Percentiles rank a stretch among this genome's conserved stretches.
phyloP scores from a whole-genome alignment of 2,888 invertebrate genomes.

The Oxystoma pomonae region DNA sequence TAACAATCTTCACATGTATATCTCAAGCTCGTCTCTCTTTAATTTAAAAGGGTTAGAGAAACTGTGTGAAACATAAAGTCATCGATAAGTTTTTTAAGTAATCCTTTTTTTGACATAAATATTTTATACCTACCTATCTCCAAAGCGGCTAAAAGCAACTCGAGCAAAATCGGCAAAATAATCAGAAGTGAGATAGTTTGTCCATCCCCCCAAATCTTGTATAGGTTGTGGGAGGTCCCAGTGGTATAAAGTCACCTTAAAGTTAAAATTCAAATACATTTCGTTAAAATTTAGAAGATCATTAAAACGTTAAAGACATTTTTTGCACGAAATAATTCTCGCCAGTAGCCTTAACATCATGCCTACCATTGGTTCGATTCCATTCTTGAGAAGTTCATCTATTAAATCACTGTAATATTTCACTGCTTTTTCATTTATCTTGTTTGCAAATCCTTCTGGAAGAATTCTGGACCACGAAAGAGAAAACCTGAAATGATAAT shows the following conservation, averaged over 20 bases:
- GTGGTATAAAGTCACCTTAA: constrained; percentile 27
- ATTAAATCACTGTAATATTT: constrained; percentile 74
- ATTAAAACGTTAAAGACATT: neutral
- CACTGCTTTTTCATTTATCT: constrained; percentile 66
- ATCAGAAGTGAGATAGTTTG: constrained; percentile 58
- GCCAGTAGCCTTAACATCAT: neutral
- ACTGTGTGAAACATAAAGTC: too few species aligned
- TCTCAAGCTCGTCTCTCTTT: too few species aligned
- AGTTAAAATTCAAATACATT: too few species aligned
- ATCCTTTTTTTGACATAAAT: too few species aligned
- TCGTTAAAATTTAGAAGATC: neutral
- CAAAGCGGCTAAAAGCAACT: constrained; percentile 44
- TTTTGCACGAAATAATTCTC: constrained; percentile 1
- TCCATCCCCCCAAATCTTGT: constrained; percentile 59
- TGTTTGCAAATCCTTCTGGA: constrained; percentile 62
- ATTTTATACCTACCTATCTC: constrained; percentile 25
- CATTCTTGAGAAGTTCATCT: constrained; percentile 54
- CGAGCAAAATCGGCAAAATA: constrained; percentile 59
- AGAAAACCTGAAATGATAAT: constrained; percentile 21
- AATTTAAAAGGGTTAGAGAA: too few species aligned
- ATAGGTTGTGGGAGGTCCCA: constrained; percentile 29
- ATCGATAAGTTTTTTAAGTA: too few species aligned
- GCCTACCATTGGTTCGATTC: constrained; percentile 59
- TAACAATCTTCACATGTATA: too few species aligned
- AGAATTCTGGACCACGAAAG: constrained; percentile 41